These are phyloP conservation scores for Leucophora obtusa DNA, from an alignment of 2,888 invertebrate species.

Conservation along the genomic window DNA sequence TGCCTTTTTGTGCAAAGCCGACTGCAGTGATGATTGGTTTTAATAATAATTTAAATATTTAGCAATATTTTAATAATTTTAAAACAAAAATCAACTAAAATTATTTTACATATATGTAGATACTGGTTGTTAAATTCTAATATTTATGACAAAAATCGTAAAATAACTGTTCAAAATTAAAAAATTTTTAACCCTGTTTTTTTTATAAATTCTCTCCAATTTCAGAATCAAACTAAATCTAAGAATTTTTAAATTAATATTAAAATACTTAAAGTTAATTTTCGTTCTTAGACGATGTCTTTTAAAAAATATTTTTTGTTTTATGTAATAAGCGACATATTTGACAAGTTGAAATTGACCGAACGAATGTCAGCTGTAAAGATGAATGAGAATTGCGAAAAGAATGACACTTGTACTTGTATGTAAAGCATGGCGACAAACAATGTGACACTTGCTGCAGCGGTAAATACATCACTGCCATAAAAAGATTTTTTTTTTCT, in stretches of 20 bases:
- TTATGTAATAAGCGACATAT: slow-evolving; percentile 22
- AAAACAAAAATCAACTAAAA: no score
- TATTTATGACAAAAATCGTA: no score
- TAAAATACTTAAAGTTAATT: no score
- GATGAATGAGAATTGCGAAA: slow-evolving; percentile 40
- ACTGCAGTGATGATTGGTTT: background rate
- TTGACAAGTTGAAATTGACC: slow-evolving; percentile 58
- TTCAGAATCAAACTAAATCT: no score
- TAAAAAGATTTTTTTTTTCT: slow-evolving; percentile 20
- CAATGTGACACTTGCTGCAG: slow-evolving; percentile 52
- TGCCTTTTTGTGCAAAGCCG: slow-evolving; percentile 2
- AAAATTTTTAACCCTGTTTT: no score
- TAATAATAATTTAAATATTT: no score
- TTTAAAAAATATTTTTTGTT: slow-evolving; percentile 13
- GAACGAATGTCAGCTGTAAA: slow-evolving; percentile 54
- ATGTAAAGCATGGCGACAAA: slow-evolving; percentile 33
- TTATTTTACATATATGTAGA: no score
- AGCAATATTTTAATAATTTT: no score
- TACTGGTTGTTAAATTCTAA: no score
- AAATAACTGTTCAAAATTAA: no score
- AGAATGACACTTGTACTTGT: slow-evolving; percentile 34
- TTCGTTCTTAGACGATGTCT: background rate
- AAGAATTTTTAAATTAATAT: no score
- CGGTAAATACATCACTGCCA: slow-evolving; percentile 50
- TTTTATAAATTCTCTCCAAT: no score